Evolutionary conservation across 2,797 vertebrate species (phyloP).

Genomic region (Austrolebias charrua): DNA sequence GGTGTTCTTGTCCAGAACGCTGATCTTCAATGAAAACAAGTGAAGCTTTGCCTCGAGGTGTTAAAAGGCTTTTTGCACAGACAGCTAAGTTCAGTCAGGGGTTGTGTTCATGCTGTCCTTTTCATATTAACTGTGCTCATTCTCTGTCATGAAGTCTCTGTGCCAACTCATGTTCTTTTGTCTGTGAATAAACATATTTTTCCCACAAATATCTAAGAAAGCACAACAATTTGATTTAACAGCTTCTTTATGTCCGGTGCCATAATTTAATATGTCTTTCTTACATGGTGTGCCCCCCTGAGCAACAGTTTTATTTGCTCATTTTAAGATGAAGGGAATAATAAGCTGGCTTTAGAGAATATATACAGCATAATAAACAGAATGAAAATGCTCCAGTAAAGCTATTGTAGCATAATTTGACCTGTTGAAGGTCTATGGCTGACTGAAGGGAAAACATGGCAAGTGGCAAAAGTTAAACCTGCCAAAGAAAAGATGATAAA

Average conservation of each 20-base stretch:
- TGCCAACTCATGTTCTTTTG: background rate
- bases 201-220: background rate
- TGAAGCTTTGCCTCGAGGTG: background rate
- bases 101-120: background rate
- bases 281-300: background rate
- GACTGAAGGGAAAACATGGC: constrained; percentile 1
- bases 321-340: background rate
- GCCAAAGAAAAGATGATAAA: constrained; percentile 2
- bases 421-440: background rate
- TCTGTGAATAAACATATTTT: background rate
- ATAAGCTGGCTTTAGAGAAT: background rate
- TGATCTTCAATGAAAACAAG: background rate
- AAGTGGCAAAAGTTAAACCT: constrained; percentile 10
- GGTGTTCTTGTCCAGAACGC: background rate
- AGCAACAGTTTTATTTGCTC: background rate
- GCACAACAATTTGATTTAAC: background rate
- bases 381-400: background rate
- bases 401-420: background rate
- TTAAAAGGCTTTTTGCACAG: constrained; percentile 1
- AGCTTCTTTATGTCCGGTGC: background rate
- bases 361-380: background rate
- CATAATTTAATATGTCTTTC: background rate
- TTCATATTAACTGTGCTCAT: background rate
- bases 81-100: background rate
- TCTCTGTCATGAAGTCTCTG: background rate